Evolutionary conservation across 1,140 invertebrate genomes (phyloP).

Genomic region (Akabosia matsudoensis): DNA sequence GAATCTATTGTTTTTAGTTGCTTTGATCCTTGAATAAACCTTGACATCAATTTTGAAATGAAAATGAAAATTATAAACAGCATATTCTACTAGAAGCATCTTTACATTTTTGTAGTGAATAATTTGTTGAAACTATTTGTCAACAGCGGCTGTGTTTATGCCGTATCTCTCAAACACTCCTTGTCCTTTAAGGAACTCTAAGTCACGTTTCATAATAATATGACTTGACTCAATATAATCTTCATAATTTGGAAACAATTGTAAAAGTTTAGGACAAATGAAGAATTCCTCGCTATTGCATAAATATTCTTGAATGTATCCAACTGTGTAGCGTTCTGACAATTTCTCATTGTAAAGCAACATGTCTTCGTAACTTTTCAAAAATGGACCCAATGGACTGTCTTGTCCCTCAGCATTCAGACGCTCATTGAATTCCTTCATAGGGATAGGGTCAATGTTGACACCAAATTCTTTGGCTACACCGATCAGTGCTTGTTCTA

Average conservation of each 20-base stretch:
- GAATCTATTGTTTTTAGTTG: too few species aligned
- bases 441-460: background rate
- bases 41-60: too few species aligned
- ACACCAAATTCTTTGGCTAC: background rate
- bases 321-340: too few species aligned
- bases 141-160: too few species aligned
- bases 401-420: background rate
- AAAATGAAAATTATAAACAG: too few species aligned
- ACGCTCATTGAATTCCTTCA: background rate
- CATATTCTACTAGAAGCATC: too few species aligned
- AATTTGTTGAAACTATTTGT: too few species aligned
- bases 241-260: background rate
- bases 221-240: background rate
- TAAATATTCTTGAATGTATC: background rate
- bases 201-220: background rate
- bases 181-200: background rate
- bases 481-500: background rate
- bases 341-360: too few species aligned
- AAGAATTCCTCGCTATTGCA: background rate
- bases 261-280: background rate
- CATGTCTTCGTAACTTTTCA: background rate
- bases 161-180: background rate
- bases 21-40: too few species aligned
- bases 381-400: background rate
- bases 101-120: too few species aligned